A percentile compares a stretch with the other conserved stretches of the same genome.
phyloP scores from a whole-genome alignment of 2,113 vertebrate genomes.

The Colinus virginianus region DNA sequence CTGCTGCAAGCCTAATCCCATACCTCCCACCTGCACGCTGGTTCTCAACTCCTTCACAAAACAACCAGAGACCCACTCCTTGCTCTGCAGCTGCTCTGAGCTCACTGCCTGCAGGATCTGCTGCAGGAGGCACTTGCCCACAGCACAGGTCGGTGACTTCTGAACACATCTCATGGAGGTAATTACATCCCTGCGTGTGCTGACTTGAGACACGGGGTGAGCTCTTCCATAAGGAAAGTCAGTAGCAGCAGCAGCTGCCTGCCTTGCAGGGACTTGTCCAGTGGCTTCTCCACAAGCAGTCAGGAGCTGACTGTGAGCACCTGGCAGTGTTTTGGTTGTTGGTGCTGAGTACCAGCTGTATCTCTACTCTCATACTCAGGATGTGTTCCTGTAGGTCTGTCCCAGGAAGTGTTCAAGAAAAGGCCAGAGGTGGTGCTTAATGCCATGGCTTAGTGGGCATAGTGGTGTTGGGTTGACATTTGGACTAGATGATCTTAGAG shows the following conservation, averaged over 20 bases:
- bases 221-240: not conserved
- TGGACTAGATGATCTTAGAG: too few relatives aligned
- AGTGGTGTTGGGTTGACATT: too few relatives aligned
- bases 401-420: too few relatives aligned
- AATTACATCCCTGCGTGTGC: fast-evolving
- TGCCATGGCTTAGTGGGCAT: too few relatives aligned
- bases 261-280: not conserved
- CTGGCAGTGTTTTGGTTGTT: not conserved
- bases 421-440: too few relatives aligned
- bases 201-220: not conserved
- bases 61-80: not conserved
- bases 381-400: not conserved
- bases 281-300: not conserved
- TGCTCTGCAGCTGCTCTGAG: not conserved
- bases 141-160: fast-evolving
- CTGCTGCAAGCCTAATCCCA: not conserved
- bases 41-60: not conserved
- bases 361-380: not conserved
- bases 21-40: not conserved
- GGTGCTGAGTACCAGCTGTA: not conserved
- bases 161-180: fast-evolving
- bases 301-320: not conserved
- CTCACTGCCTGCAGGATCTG: not conserved
- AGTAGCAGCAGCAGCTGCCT: not conserved
- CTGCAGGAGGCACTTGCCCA: fast-evolving